Conservation (phyloP, 2,113 vertebrate species). For the Pseudois nayaur region DNA sequence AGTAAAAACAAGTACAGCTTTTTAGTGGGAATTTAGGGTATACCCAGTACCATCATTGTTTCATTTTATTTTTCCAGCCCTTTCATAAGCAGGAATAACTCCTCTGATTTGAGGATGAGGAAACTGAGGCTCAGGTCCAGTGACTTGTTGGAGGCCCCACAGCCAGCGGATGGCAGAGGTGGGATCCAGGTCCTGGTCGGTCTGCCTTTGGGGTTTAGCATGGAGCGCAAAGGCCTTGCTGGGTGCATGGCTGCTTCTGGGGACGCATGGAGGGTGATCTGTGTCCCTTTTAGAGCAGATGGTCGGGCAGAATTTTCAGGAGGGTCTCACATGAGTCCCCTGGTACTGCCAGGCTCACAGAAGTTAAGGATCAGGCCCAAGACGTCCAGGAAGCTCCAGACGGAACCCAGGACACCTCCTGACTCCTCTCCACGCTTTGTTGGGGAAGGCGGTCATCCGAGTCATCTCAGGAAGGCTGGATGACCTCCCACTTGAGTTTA, state of each 20-base stretch:
- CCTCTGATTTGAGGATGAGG: not conserved
- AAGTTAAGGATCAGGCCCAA: not conserved
- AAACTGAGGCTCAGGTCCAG: not conserved
- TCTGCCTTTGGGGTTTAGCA: not conserved
- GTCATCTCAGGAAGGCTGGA: not conserved
- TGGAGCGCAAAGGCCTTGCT: not conserved
- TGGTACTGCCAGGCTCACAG: not conserved
- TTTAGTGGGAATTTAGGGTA: not conserved
- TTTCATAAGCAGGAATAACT: not conserved
- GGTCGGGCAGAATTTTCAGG: not conserved
- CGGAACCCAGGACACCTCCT: not conserved
- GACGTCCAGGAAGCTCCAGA: not conserved
- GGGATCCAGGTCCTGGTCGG: not conserved
- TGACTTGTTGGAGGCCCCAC: not conserved
- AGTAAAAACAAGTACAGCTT: not conserved
- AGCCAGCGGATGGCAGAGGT: not conserved
- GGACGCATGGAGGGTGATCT: no score
- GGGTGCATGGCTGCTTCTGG: not conserved
- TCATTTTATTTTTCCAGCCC: not conserved
- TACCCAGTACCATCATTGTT: not conserved
- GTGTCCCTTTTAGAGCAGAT: not conserved
- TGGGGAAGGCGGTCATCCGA: not conserved
- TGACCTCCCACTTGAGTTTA: not conserved
- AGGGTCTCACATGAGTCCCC: not conserved
- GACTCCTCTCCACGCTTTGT: not conserved